Base-by-base conservation (phyloP, 2,888 invertebrate genomes). In the Barypeithes pellucidus region DNA sequence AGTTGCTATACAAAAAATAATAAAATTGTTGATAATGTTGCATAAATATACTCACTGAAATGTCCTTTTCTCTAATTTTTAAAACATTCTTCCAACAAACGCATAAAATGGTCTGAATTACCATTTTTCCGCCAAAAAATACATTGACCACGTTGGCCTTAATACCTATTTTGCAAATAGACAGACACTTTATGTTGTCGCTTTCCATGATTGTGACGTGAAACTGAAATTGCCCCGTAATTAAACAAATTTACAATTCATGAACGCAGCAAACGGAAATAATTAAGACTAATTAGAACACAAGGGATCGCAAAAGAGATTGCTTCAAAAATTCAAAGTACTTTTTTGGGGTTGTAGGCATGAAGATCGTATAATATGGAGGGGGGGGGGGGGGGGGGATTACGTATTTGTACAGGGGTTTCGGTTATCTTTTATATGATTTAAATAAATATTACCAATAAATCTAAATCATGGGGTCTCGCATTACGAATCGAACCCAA, bases 211-310 rank as follows among this genome's bases (percentile, higher is more conserved):
- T 33, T 57, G 54, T 57, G 54, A 57, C 16, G 33, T 33, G 33
- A 29, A 54, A 33, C 54, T 18, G 18, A 57, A 57, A 57, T 57
- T 57, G 33, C 54, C 14, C 54, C 9, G 33, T 57, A 57, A 57
- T 57, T 57, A 57, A 33, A 33, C 54, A 57, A 57, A 57, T 57
- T 33, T 57, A 33, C 54, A 57, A 57, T 57, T 57, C 54, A 57
- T 57, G 54, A 57, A 16, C 29, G 33, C 18, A 11, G n/a, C 11
- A 33, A 33, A 57, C 20, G 18, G 33, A 18, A 14, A 33, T 33
- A 57, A 57, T 57, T 57, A 57, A 33, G 18, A 3, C 16, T 18
- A 57, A 57, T 33, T 57, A 18, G 3, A 57, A 33, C 16, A 18
- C 16, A 33, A 16, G 33, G 54, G 29, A 29, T 29, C 14, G 33